Evolutionary conservation across 1,140 invertebrate species (phyloP), one percentile per base, ranked within the genome.

Genomic region (Sarcophaga bullata): DNA sequence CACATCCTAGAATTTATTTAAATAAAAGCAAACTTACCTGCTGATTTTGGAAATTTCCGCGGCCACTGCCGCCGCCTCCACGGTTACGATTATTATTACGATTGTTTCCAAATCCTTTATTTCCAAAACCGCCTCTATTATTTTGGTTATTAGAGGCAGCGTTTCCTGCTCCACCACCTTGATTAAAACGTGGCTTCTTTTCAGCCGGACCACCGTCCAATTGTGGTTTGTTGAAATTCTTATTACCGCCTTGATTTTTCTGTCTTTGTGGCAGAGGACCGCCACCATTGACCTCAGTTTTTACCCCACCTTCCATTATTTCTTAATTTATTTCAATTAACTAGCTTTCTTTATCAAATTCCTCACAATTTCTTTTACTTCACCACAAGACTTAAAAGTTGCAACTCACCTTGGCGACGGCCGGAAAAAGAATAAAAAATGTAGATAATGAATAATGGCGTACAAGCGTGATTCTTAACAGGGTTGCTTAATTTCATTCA

Each of bases 181-280:
- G 83, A 49, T 82, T 84, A 48, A 84, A 84, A 54, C 83, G 83
- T 80, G 83, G 47, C 52, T 84, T 84, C 13, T 84, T 84, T 72
- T 84, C 81, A 3, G 83, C 81, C 8, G 83, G 83, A 19, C 54
- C 80, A 6, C 80, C 80, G 50, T 84, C 83, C 48, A 62, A 13
- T 62, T 54, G 52, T 5, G 82, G 72, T 25, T 83, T 81, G 11
- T 68, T 58, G 46, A 52, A 52, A n/a, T 81, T 81, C 48, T 83
- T 83, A 19, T 72, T 80, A 25, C 68, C 68, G 13, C 48, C 54
- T 37, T 75, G 80, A 68, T 83, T 82, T 72, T 83, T 83, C n/a
- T 82, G 83, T 15, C 83, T 72, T 80, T 84, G 83, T 49, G 83
- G 83, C 46, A 82, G 73, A 10, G 83, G 83, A 47, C 58, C 52